These are phyloP conservation scores for Tetramorium bicarinatum DNA, from an alignment of 2,888 invertebrate species.

Conservation along the genomic window DNA sequence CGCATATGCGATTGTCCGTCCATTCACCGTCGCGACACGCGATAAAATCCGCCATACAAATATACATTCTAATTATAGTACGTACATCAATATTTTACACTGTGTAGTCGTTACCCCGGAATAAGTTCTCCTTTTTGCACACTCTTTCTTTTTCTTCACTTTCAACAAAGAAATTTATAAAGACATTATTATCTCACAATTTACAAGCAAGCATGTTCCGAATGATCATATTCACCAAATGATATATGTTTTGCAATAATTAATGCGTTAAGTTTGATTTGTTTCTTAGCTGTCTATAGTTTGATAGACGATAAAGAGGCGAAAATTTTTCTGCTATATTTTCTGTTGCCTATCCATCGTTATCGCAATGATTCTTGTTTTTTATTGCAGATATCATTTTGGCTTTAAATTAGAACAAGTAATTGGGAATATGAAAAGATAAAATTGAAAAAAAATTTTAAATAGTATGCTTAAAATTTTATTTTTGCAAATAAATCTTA, in stretches of 20 bases:
- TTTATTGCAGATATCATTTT: background rate
- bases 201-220: conserved; percentile 41
- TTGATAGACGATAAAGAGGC: conserved; percentile 1
- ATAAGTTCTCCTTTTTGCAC: conserved; percentile 22
- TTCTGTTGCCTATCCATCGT: background rate
- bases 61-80: conserved; percentile 30
- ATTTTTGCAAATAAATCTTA: background rate
- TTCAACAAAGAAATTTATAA: conserved; percentile 29
- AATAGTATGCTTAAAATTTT: background rate
- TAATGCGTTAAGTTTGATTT: conserved; percentile 64
- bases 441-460: background rate
- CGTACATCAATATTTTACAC: background rate
- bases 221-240: conserved; percentile 58
- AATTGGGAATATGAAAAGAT: background rate
- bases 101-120: conserved; percentile 52
- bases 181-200: conserved; percentile 60
- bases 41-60: conserved; percentile 3
- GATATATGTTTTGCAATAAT: conserved; percentile 59
- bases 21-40: background rate
- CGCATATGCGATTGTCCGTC: background rate
- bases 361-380: background rate
- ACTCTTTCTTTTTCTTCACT: background rate
- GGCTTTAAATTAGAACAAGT: background rate
- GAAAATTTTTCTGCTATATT: background rate
- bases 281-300: background rate